Conservation (phyloP, 2,888 invertebrate species). For the Clanis bilineata region DNA sequence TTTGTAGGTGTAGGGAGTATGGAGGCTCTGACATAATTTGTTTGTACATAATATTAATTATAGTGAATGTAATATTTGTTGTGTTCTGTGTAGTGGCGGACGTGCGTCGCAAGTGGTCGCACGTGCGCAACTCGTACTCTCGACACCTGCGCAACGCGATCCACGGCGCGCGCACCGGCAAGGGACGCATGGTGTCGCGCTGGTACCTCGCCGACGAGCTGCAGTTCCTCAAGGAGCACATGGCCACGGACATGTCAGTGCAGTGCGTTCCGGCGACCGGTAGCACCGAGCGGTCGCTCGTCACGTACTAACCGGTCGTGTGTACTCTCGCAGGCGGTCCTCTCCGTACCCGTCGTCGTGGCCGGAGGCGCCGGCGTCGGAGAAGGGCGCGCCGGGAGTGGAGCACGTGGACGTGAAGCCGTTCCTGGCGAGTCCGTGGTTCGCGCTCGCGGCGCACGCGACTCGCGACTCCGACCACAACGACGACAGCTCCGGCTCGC, state of each 20-base stretch:
- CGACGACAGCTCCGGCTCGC: constrained; percentile 49
- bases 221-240: constrained; percentile 70
- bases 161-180: constrained; percentile 71
- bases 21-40: too few species aligned
- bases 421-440: constrained; percentile 38
- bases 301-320: too few species aligned
- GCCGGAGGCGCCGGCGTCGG: constrained; percentile 18
- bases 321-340: background rate
- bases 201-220: constrained; percentile 78
- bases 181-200: constrained; percentile 66
- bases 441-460: constrained; percentile 26
- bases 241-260: constrained; percentile 67
- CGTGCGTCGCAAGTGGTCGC: constrained; percentile 75
- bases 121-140: constrained; percentile 77
- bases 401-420: constrained; percentile 35
- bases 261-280: too few species aligned
- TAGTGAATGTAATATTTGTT: background rate
- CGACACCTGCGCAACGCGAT: constrained; percentile 75
- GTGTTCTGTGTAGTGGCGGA: constrained; percentile 56
- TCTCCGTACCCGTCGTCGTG: constrained; percentile 9
- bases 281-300: too few species aligned
- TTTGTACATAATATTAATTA: too few species aligned
- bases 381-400: constrained; percentile 25
- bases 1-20: too few species aligned
- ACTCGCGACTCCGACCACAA: constrained; percentile 42